phyloP scores from a whole-genome alignment of 2,797 vertebrate species.

The Aeoliscus strigatus region DNA sequence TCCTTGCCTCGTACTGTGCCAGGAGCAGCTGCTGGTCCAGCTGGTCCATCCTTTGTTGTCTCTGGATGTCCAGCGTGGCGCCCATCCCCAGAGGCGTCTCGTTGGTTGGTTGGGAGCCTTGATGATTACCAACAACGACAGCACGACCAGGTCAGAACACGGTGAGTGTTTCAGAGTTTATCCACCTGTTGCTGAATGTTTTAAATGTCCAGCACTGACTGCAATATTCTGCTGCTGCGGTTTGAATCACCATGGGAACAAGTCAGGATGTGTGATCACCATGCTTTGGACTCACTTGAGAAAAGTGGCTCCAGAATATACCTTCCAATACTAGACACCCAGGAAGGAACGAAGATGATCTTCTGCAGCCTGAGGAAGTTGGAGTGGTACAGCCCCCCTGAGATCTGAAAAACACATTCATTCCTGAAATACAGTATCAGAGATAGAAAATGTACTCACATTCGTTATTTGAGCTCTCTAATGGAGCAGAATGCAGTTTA shows the following conservation, averaged over 20 bases:
- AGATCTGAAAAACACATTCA: conserved; percentile 78
- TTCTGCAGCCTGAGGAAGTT: conserved; percentile 77
- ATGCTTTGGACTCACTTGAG: conserved; percentile 59
- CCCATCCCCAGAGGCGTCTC: conserved; percentile 92
- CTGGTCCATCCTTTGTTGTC: conserved; percentile 91
- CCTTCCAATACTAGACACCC: conserved; percentile 79
- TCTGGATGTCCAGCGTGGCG: conserved; percentile 94
- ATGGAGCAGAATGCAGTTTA: no score
- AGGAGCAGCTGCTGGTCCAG: conserved; percentile 90
- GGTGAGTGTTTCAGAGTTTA: no score
- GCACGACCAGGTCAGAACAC: no score
- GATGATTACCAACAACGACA: no score
- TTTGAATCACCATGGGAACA: no score
- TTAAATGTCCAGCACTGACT: no score
- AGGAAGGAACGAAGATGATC: conserved; percentile 79
- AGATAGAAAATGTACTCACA: no score
- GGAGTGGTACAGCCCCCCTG: conserved; percentile 83
- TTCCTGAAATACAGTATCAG: no score
- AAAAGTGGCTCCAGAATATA: conserved; percentile 85
- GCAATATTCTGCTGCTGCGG: no score
- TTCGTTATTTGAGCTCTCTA: no score
- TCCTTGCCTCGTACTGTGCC: conserved; percentile 86
- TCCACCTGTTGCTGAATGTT: no score
- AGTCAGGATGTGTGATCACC: not conserved
- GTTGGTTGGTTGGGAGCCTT: conserved; percentile 77